Percentiles rank a stretch among this genome's conserved stretches.
phyloP scores from a whole-genome alignment of 1,140 invertebrate genomes.

The Protaetia brevitarsis region DNA sequence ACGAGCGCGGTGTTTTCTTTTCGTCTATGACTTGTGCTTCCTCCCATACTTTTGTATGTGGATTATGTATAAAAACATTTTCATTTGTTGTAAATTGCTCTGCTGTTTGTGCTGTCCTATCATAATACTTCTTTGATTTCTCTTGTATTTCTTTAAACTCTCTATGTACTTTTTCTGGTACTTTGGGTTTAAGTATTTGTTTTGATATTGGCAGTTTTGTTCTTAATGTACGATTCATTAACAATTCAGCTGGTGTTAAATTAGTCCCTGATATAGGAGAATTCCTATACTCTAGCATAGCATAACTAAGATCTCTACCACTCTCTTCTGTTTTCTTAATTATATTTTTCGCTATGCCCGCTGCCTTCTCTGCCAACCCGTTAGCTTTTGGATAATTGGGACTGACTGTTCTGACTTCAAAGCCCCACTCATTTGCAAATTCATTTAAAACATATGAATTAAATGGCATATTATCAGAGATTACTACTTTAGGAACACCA shows the following conservation, averaged over 20 bases:
- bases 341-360: constrained; percentile 38
- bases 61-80: neutral
- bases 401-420: constrained; percentile 36
- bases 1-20: neutral
- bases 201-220: constrained; percentile 9
- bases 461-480: constrained; percentile 41
- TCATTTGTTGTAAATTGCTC: neutral
- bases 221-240: neutral
- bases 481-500: constrained; percentile 37
- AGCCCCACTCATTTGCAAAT: constrained; percentile 36
- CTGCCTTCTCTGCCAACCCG: constrained; percentile 37
- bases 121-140: constrained; percentile 5
- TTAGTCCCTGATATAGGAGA: neutral
- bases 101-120: neutral
- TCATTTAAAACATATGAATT: constrained; percentile 32
- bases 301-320: neutral
- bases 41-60: neutral
- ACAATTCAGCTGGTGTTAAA: constrained; percentile 7
- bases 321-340: constrained; percentile 33
- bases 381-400: constrained; percentile 40
- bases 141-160: neutral
- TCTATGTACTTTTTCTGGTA: neutral
- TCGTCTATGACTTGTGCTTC: neutral
- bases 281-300: constrained; percentile 17
- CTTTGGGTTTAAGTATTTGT: neutral